phyloP scores from a whole-genome alignment of 1,140 invertebrate genomes.

The Dolichoris vasculosae region DNA sequence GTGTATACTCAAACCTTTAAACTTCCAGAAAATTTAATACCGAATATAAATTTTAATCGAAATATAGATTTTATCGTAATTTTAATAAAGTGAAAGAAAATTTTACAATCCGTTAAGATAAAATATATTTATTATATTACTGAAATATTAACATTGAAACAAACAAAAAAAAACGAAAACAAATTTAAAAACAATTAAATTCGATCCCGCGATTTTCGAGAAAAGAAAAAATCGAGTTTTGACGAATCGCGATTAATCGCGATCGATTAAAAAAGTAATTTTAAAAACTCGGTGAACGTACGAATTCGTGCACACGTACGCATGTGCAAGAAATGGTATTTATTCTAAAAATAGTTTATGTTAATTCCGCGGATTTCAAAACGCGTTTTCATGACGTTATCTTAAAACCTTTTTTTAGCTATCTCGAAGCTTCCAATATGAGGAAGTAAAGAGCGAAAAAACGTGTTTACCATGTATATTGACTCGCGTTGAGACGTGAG shows the following conservation, averaged over 20 bases:
- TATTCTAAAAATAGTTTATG: conserved; percentile 8
- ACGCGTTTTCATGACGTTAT: not conserved
- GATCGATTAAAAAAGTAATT: not conserved
- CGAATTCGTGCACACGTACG: not conserved
- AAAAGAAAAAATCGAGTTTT: not conserved
- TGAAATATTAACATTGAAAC: no score
- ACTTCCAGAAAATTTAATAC: no score
- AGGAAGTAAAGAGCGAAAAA: conserved; percentile 6
- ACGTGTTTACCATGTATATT: not conserved
- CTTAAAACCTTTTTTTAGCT: not conserved
- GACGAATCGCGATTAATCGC: not conserved
- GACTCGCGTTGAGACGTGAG: conserved; percentile 3
- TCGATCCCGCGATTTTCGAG: not conserved
- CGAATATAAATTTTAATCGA: no score
- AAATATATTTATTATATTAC: not conserved
- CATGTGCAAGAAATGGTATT: not conserved
- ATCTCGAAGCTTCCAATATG: not conserved
- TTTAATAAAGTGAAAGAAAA: not conserved
- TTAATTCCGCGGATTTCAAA: not conserved
- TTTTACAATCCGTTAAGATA: not conserved
- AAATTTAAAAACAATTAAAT: not conserved
- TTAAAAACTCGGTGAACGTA: not conserved
- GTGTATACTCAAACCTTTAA: no score
- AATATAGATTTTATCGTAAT: no score
- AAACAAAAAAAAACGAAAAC: no score